These are phyloP conservation scores for Zhuqinia jingwanae DNA, from an alignment of 2,888 invertebrate genomes.

Conservation along the genomic window DNA sequence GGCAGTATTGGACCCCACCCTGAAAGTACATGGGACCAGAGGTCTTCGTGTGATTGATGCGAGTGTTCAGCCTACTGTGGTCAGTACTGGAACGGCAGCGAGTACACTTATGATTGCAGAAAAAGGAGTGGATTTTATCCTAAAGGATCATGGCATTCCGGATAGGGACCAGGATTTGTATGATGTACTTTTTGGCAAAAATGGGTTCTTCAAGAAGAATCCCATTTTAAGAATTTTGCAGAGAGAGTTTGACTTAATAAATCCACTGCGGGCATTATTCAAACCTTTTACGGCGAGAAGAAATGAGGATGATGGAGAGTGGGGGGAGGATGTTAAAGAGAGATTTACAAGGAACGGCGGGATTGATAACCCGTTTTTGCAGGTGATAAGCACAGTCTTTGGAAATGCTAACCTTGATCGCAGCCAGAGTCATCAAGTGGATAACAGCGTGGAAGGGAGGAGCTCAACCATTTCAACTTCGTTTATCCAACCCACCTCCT, in stretches of 20 bases:
- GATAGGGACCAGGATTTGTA: constrained; percentile 57
- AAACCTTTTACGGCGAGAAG: constrained; percentile 37
- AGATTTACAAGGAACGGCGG: constrained; percentile 63
- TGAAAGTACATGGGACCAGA: constrained; percentile 57
- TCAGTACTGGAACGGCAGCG: constrained; percentile 60
- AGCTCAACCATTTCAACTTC: no score
- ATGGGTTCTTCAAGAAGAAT: constrained; percentile 60
- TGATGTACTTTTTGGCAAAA: constrained; percentile 54
- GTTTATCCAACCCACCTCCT: no score
- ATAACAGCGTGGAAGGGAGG: constrained; percentile 30
- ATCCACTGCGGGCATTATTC: constrained; percentile 48
- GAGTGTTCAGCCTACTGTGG: constrained; percentile 57
- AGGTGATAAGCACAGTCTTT: constrained; percentile 56
- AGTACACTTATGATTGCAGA: constrained; percentile 70
- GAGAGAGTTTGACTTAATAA: constrained; percentile 56
- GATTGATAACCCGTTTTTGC: constrained; percentile 61
- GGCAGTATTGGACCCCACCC: constrained; percentile 38
- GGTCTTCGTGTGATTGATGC: constrained; percentile 65
- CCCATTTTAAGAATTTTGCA: constrained; percentile 52
- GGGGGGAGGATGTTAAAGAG: constrained; percentile 38
- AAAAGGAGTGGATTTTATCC: constrained; percentile 57
- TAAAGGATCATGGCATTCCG: constrained; percentile 53
- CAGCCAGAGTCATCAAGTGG: not conserved
- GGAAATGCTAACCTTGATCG: constrained; percentile 13
- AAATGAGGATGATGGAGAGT: not conserved